Evolutionary conservation across 2,113 vertebrate genomes (phyloP).

Genomic region (Camelus dromedarius): DNA sequence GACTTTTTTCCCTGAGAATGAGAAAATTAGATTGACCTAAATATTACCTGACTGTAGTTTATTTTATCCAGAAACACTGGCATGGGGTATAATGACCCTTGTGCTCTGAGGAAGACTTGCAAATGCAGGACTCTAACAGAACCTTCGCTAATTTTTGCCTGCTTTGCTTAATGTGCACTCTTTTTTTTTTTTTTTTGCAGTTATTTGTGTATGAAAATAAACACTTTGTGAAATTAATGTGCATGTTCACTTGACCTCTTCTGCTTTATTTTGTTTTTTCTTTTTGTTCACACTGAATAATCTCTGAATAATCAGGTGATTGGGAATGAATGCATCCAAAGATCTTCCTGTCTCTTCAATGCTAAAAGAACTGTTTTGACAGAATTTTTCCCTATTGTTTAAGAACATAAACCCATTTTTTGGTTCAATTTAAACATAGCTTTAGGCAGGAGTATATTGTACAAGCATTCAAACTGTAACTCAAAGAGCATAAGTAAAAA

Average conservation of each 20-base stretch:
- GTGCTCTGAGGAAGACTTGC: neutral
- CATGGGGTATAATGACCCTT: neutral
- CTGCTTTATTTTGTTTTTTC: neutral
- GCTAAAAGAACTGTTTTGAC: neutral
- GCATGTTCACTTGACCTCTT: neutral
- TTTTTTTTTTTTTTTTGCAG: neutral
- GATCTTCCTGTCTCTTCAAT: neutral
- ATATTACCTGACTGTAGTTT: constrained; percentile 32
- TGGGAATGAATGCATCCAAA: neutral
- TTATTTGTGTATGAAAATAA: neutral
- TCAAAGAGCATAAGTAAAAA: neutral
- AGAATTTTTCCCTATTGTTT: neutral
- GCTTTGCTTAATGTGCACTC: neutral
- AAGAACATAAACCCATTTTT: constrained; percentile 19
- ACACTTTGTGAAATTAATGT: neutral
- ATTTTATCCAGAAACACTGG: constrained; percentile 36
- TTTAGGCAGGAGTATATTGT: neutral
- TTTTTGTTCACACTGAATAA: neutral
- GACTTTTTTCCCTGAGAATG: constrained; percentile 19
- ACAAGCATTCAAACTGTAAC: neutral
- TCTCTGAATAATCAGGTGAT: neutral
- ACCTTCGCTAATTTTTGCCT: neutral
- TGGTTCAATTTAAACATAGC: neutral
- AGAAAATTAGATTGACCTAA: constrained; percentile 62
- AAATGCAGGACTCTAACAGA: neutral